These are phyloP conservation scores for Perognathus longimembris DNA, from an alignment of 2,113 vertebrate genomes.

Conservation along the genomic window DNA sequence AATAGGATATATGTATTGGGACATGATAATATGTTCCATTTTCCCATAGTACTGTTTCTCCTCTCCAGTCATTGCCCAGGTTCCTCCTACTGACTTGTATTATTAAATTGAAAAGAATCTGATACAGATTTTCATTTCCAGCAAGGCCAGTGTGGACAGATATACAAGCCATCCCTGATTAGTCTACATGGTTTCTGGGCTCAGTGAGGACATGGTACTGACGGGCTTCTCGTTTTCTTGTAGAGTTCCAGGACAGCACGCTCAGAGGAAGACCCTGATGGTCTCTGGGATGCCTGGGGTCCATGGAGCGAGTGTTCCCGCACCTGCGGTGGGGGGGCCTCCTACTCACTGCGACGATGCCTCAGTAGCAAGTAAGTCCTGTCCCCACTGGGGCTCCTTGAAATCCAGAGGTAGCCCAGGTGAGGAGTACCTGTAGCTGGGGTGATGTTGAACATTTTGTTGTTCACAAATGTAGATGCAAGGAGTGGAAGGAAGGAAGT, in stretches of 20 bases:
- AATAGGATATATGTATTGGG: not conserved
- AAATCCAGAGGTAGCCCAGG: not conserved
- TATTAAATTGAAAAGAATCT: not conserved
- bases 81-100: not conserved
- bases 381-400: rapidly evolving
- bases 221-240: constrained; percentile 37
- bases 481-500: not conserved
- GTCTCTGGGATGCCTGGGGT: constrained; percentile 97
- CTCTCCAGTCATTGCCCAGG: not conserved
- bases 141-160: not conserved
- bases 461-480: not conserved
- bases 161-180: rapidly evolving
- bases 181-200: not conserved
- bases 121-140: not conserved
- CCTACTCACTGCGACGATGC: constrained; percentile 95
- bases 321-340: constrained; percentile 96
- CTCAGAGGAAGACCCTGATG: constrained; percentile 95
- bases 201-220: not conserved
- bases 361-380: constrained; percentile 94
- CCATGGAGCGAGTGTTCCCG: constrained; percentile 97
- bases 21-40: not conserved
- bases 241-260: constrained; percentile 94
- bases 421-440: not conserved
- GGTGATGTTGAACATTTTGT: not conserved
- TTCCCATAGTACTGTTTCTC: not conserved